phyloP scores from a whole-genome alignment of 2,888 invertebrate species.

The Dione juno region DNA sequence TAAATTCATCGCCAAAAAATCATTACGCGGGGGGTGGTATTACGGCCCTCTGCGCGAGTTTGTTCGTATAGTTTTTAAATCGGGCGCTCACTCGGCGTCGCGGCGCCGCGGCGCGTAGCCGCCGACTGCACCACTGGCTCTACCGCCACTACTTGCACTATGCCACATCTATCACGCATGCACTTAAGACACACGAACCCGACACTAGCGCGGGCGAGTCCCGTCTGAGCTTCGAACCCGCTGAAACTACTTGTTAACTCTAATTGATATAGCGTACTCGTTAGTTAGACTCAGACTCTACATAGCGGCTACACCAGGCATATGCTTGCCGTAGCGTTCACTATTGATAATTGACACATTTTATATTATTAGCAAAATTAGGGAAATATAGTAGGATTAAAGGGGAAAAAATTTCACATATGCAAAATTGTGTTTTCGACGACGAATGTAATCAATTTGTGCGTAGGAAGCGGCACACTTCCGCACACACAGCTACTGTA shows the following conservation, averaged over 20 bases:
- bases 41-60: conserved; percentile 83
- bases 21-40: conserved; percentile 91
- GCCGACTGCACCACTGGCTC: conserved; percentile 55
- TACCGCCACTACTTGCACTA: conserved; percentile 55
- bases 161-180: conserved; percentile 67
- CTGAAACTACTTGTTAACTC: conserved; percentile 24
- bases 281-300: background rate
- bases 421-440: conserved; percentile 79
- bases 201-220: background rate
- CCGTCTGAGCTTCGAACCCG: conserved; percentile 10
- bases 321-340: conserved; percentile 19
- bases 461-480: conserved; percentile 75
- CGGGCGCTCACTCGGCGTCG: conserved; percentile 79
- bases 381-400: background rate
- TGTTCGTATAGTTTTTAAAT: conserved; percentile 83
- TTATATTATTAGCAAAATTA: conserved; percentile 20
- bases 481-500: conserved; percentile 55
- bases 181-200: conserved; percentile 51
- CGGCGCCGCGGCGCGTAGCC: conserved; percentile 76
- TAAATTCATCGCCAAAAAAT: conserved; percentile 93
- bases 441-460: conserved; percentile 83
- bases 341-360: conserved; percentile 17
- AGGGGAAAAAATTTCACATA: conserved; percentile 43
- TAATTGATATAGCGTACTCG: conserved; percentile 15
- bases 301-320: conserved; percentile 4